These are phyloP conservation scores for Agrilus biguttatus DNA, from an alignment of 2,888 invertebrate species.

Conservation along the genomic window DNA sequence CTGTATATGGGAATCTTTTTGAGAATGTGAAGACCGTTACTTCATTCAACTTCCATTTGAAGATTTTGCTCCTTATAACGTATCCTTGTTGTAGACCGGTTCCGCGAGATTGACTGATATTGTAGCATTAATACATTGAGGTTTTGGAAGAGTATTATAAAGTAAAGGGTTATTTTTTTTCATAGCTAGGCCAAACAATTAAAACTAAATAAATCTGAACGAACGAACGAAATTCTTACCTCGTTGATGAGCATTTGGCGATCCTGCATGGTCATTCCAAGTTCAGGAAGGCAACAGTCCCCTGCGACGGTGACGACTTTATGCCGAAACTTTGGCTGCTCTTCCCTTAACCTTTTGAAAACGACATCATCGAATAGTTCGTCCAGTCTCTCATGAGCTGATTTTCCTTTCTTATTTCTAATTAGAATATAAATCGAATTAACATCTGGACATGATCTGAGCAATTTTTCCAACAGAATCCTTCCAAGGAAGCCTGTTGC, in stretches of 20 bases:
- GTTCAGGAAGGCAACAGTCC: constrained; percentile 43
- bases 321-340: constrained; percentile 47
- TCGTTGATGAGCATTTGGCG: constrained; percentile 34
- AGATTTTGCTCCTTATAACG: too few species aligned
- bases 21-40: too few species aligned
- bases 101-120: too few species aligned
- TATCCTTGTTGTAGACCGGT: too few species aligned
- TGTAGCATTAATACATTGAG: too few species aligned
- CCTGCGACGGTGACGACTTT: constrained; percentile 39
- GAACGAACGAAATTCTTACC: too few species aligned
- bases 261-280: constrained; percentile 44
- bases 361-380: constrained; percentile 54
- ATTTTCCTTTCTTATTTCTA: constrained; percentile 45
- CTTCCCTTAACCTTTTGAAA: constrained; percentile 38
- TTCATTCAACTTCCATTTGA: too few species aligned
- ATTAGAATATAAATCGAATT: constrained; percentile 40
- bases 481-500: constrained; percentile 42
- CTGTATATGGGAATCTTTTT: too few species aligned
- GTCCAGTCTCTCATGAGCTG: constrained; percentile 47
- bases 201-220: too few species aligned
- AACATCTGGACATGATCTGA: constrained; percentile 40
- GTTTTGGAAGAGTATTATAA: too few species aligned
- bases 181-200: too few species aligned
- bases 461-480: constrained; percentile 43
- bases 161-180: too few species aligned